These are phyloP conservation scores for Indicator indicator DNA, from an alignment of 2,113 vertebrate species.

Conservation along the genomic window DNA sequence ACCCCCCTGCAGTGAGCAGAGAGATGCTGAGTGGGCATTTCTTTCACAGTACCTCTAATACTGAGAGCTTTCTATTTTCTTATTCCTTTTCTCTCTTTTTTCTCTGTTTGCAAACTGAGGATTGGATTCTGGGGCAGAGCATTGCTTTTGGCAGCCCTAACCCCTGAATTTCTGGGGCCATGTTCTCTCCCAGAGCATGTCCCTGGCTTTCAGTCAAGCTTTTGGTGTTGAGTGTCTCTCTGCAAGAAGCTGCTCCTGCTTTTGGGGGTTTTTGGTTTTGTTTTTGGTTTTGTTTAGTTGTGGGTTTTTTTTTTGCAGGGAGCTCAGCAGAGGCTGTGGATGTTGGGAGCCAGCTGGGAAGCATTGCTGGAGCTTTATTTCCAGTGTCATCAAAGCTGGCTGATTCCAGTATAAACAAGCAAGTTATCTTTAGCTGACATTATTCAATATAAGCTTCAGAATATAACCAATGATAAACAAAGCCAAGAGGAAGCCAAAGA, in stretches of 20 bases:
- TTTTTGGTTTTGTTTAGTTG: too few relatives aligned
- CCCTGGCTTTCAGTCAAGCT: neutral
- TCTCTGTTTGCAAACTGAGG: neutral
- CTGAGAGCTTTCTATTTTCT: neutral
- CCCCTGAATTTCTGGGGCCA: rapidly evolving
- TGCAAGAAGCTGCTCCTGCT: neutral
- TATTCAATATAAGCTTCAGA: neutral
- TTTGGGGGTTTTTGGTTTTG: too few relatives aligned
- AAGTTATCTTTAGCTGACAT: neutral
- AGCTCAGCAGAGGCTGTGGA: neutral
- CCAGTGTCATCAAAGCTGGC: neutral
- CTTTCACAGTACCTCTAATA: neutral
- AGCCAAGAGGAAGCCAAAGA: neutral
- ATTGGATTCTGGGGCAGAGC: too few relatives aligned
- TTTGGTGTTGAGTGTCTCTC: neutral
- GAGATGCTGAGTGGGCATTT: neutral
- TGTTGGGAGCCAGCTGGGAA: neutral
- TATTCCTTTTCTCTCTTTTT: rapidly evolving
- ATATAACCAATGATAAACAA: neutral
- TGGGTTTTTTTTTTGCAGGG: neutral
- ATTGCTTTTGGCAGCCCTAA: neutral
- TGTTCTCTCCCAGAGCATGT: rapidly evolving
- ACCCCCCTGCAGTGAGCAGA: too few relatives aligned
- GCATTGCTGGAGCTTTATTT: neutral
- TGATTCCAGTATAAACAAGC: neutral